Conservation (phyloP, 2,113 vertebrate species). For the Aramus guarauna region DNA sequence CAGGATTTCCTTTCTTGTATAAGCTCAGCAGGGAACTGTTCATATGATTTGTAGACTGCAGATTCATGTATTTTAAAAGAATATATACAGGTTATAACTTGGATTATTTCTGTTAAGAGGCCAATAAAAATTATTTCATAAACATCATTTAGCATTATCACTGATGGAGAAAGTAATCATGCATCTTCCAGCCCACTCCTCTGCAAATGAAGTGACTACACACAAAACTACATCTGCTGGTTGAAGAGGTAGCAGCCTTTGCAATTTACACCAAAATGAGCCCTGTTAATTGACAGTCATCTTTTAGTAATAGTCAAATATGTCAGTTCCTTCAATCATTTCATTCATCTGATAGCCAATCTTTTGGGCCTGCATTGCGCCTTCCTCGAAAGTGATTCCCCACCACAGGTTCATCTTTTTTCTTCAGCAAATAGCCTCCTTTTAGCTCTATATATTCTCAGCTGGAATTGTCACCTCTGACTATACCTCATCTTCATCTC, state of each 20-base stretch:
- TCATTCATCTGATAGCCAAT: neutral
- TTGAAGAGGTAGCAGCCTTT: neutral
- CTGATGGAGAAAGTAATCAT: neutral
- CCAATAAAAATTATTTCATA: neutral
- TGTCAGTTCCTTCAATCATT: neutral
- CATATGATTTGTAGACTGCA: slow-evolving; percentile 87
- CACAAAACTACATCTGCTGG: neutral
- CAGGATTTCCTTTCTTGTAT: slow-evolving; percentile 82
- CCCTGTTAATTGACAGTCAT: neutral
- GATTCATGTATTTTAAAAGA: neutral
- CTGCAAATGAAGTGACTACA: neutral
- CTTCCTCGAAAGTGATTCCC: neutral
- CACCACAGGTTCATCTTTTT: neutral
- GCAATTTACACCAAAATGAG: neutral
- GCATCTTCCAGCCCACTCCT: neutral
- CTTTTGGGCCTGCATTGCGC: neutral
- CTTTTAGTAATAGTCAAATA: neutral
- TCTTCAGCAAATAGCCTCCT: neutral
- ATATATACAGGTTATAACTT: neutral
- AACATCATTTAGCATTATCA: neutral
- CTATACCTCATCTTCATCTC: neutral
- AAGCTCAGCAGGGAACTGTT: slow-evolving; percentile 88
- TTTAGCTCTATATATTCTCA: neutral
- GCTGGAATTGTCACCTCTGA: neutral
- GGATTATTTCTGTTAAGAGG: neutral